phyloP scores from a whole-genome alignment of 2,888 invertebrate genomes.

The Periphyllus acericola region DNA sequence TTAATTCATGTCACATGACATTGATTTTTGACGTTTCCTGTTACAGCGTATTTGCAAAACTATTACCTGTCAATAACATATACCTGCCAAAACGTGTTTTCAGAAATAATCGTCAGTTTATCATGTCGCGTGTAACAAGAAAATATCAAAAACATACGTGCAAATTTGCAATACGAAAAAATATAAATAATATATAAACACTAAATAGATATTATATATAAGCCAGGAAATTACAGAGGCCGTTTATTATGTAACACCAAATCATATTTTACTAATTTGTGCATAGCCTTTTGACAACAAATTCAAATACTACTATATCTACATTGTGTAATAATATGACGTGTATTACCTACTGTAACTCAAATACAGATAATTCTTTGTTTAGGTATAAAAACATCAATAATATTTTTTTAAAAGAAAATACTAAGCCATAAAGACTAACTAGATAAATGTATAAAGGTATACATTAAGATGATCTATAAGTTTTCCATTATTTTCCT shows the following conservation, averaged over 20 bases:
- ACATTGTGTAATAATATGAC: neutral
- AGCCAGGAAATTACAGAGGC: too few relatives aligned
- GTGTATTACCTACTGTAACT: too few relatives aligned
- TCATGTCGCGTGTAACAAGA: neutral
- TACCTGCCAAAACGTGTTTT: constrained; percentile 2
- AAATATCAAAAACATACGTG: neutral
- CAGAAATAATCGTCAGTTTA: neutral
- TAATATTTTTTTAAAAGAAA: neutral
- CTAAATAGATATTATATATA: neutral
- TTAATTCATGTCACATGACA: constrained; percentile 30
- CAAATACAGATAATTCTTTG: neutral
- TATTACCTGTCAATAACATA: constrained; percentile 29
- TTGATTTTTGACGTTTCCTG: constrained; percentile 57
- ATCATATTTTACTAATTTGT: neutral
- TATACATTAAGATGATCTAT: too few relatives aligned
- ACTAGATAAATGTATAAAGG: neutral
- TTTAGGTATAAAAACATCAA: neutral
- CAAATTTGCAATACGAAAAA: neutral
- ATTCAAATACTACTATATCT: neutral
- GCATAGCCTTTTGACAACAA: neutral
- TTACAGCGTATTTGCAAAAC: constrained; percentile 42
- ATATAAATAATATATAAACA: neutral
- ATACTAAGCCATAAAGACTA: neutral
- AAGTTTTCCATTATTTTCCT: too few relatives aligned
- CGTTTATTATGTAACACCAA: neutral